Base-by-base conservation (phyloP, 1,140 invertebrate species). In the Proctacanthus coquilletti region DNA sequence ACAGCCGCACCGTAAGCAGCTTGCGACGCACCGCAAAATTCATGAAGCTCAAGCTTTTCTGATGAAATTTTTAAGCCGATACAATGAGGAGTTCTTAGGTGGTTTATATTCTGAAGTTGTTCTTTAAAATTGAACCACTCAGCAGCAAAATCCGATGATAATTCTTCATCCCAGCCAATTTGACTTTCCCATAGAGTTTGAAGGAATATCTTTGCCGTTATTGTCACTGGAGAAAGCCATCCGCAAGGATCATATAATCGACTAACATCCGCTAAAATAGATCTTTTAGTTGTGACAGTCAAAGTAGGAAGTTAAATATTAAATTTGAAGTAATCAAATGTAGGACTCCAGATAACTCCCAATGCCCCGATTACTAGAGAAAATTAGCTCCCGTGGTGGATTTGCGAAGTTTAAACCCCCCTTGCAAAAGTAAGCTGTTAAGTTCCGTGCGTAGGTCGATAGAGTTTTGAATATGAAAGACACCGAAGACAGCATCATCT, bases 401-500 rank as follows among this genome's bases (percentile, higher is more conserved):
- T 41, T 56, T 53, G 18, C 45, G 19, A 2, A 53, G 27, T 34
- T 45, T 23, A 38, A 51, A 52, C 5, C 49, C 44, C 2, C 36
- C 45, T 6, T 17, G 15, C 2, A 9, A 10, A 11, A 55, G 34
- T 18, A 52, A 17, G 0, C 33, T 21, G 0, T n/a, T 35, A 18
- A 18, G 14, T 42, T 34, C 10, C 17, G n/a, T 2, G 13, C 21
- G 33, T 3, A 53, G 18, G 29, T 30, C 20, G 37, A 46, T 39
- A 6, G 45, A 45, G 18, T 48, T 31, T 39, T 52, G 42, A 6
- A 45, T 17, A 11, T 21, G 35, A 34, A 56, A 42, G 10, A 47
- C 45, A 21, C 62, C 62, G n/a, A 51, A 47, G 10, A 65, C 34
- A 3, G 61, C 19, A 42, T 69, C 61, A 35, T 69, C 64, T 2